Evolutionary conservation across 2,797 vertebrate genomes (phyloP).

Genomic region (Florisuga fusca): DNA sequence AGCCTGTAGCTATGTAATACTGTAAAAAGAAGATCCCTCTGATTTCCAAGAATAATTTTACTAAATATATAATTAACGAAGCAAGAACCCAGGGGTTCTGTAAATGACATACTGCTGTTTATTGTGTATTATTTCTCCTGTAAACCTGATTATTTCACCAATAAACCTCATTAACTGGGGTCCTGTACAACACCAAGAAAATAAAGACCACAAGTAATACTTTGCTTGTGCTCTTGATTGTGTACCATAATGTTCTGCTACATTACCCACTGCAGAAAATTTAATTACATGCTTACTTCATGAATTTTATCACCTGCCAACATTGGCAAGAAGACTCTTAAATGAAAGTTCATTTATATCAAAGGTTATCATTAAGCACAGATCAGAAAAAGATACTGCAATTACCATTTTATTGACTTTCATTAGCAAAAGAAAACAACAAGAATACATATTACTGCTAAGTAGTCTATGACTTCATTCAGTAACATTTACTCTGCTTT

Average conservation of each 20-base stretch:
- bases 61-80: slow-evolving; percentile 7
- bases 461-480: not conserved
- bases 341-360: not conserved
- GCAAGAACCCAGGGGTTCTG: not conserved
- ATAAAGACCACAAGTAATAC: not conserved
- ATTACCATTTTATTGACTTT: not conserved
- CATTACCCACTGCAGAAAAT: slow-evolving; percentile 31
- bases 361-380: slow-evolving; percentile 30
- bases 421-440: not conserved
- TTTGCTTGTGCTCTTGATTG: not conserved
- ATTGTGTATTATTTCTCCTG: not conserved
- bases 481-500: not conserved
- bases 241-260: not conserved
- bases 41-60: slow-evolving; percentile 36
- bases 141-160: slow-evolving; percentile 5
- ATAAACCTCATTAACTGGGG: slow-evolving; percentile 13
- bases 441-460: not conserved
- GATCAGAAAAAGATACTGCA: slow-evolving; percentile 2
- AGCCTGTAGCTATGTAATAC: not conserved
- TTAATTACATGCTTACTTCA: slow-evolving; percentile 31
- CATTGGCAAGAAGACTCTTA: not conserved
- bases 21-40: slow-evolving; percentile 24
- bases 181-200: not conserved
- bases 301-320: slow-evolving; percentile 30
- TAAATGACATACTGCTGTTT: not conserved